Evolutionary conservation across 2,797 vertebrate species (phyloP), one percentile per base, ranked within the genome.

Genomic region (Melanotaenia nigrans): DNA sequence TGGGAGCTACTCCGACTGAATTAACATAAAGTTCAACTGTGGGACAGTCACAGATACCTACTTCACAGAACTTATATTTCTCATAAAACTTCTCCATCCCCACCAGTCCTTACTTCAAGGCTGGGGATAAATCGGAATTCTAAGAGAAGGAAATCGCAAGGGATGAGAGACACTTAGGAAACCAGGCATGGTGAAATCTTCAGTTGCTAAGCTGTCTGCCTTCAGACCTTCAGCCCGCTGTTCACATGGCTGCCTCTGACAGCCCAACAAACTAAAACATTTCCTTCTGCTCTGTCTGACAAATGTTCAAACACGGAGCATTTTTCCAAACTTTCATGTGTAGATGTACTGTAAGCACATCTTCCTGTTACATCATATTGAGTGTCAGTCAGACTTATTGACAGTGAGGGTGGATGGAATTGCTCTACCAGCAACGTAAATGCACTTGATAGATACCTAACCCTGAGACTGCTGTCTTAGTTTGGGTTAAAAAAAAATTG

Each of bases 121-220:
- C 89, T 75, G 47, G 70, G 74, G 84, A 90, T 92, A 89, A 89
- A 92, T 88, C 89, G 87, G 81, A 91, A 88, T 92, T 89, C 77
- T 84, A 75, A 86, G 88, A 84, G 80, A 36, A 76, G 84, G 78
- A 89, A 90, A 87, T 90, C 86, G 79, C 76, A 58, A 70, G 88
- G 88, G 88, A 84, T 79, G 81, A 84, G 79, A 83, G 78, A 84
- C 83, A 84, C 86, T 75, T 55, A 81, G 69, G 74, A 82, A 88
- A 86, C 33, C 79, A 67, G 85, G 88, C 86, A 70, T 77, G 86
- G 78, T 81, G 87, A 89, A 89, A 87, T 89, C 87, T 78, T 81
- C 60, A 59, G 79, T 86, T 78, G 75, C 87, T 89, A 75, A 88
- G 85, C 90, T 87, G 90, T 83, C 89, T 86, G 89, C 89, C 90